These are phyloP conservation scores for Sebastes hopkinsi DNA, from an alignment of 2,797 vertebrate species.

Conservation along the genomic window DNA sequence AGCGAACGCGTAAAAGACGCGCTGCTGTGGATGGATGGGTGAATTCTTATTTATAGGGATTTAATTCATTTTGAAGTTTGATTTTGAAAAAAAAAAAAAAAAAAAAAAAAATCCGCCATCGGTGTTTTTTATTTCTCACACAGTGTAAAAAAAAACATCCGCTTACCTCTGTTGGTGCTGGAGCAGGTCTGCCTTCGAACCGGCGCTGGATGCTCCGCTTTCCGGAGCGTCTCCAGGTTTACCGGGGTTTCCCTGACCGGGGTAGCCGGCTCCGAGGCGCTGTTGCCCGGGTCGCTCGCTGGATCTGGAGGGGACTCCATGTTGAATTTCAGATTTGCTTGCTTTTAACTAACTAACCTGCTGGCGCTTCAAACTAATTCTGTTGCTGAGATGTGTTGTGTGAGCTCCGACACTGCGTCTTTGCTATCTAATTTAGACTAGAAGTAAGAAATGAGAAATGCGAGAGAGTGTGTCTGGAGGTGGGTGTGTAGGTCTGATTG, in stretches of 20 bases:
- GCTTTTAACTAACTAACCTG: slow-evolving; percentile 56
- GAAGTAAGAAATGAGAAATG: slow-evolving; percentile 92
- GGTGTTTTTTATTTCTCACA: slow-evolving; percentile 14
- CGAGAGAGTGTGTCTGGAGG: slow-evolving; percentile 86
- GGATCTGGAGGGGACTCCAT: slow-evolving; percentile 98
- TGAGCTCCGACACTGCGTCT: slow-evolving; percentile 88
- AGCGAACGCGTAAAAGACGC: slow-evolving; percentile 36
- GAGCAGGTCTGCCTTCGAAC: slow-evolving; percentile 93
- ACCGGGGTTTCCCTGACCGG: slow-evolving; percentile 92
- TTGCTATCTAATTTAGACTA: slow-evolving; percentile 93
- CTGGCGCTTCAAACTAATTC: slow-evolving; percentile 84
- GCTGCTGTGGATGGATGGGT: slow-evolving; percentile 14
- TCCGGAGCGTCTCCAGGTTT: slow-evolving; percentile 93
- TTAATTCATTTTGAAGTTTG: slow-evolving; percentile 82
- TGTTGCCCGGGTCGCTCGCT: slow-evolving; percentile 94
- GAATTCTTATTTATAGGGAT: slow-evolving; percentile 48
- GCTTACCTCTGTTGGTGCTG: slow-evolving; percentile 91
- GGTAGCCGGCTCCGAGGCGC: slow-evolving; percentile 92
- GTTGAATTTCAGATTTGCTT: slow-evolving; percentile 83
- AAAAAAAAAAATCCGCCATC: slow-evolving; percentile 23
- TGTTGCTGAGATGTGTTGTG: slow-evolving; percentile 76
- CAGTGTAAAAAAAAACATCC: neutral
- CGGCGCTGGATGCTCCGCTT: slow-evolving; percentile 91
- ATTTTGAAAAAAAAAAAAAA: slow-evolving; percentile 36
- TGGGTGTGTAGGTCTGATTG: slow-evolving; percentile 89